These are phyloP conservation scores for Festucalex cinctus DNA, from an alignment of 2,113 vertebrate genomes.

Conservation along the genomic window DNA sequence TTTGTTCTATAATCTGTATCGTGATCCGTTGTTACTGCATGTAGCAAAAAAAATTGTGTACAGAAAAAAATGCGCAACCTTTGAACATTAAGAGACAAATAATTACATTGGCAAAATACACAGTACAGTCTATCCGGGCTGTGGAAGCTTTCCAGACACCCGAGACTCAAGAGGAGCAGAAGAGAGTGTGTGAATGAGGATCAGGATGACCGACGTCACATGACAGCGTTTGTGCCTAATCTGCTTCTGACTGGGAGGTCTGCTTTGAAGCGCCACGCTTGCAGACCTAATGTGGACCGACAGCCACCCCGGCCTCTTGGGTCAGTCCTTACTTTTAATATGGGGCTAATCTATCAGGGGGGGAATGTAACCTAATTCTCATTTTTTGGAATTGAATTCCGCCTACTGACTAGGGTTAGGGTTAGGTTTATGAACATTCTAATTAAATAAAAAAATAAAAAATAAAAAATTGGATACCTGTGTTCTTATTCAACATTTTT, in stretches of 20 bases:
- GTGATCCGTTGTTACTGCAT: no score
- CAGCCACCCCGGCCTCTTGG: slow-evolving; percentile 19
- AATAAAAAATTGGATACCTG: not conserved
- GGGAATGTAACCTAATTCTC: not conserved
- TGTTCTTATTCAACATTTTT: no score
- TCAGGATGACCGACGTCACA: slow-evolving; percentile 49
- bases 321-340: slow-evolving; percentile 5
- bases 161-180: slow-evolving; percentile 17
- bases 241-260: slow-evolving; percentile 42
- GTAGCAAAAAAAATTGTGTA: no score
- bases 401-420: not conserved
- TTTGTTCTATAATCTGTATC: no score
- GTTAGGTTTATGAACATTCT: no score
- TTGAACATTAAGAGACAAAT: no score
- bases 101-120: no score
- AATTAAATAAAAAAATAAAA: not conserved
- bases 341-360: not conserved
- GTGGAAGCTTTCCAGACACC: slow-evolving; percentile 26
- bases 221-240: slow-evolving; percentile 49
- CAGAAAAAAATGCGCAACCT: no score
- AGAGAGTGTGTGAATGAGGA: slow-evolving; percentile 31
- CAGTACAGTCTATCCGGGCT: no score
- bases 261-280: slow-evolving; percentile 42
- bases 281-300: slow-evolving; percentile 39
- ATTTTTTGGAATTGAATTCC: not conserved